Base-by-base conservation (phyloP, 2,888 invertebrate genomes). In the Strigamia transsilvanica region DNA sequence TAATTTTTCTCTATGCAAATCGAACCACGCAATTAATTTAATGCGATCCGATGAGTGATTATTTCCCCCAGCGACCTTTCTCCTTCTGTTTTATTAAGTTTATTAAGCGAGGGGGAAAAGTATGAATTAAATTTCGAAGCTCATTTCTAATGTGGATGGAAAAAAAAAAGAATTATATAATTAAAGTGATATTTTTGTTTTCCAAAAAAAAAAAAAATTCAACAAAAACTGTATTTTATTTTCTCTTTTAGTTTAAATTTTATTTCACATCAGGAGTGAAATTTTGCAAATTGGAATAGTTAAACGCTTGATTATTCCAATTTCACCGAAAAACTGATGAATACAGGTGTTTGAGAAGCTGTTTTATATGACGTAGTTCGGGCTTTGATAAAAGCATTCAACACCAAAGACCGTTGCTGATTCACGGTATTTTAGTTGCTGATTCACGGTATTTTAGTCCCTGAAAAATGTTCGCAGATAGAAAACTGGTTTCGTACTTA, bases 1-100 rank as follows among this genome's bases (percentile, higher is more conserved):
- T 32, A 66, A 66, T 66, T 73, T 73, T 73, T 73, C 73, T 73
- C 73, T 73, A 73, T 73, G 73, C 73, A 73, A 73, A 73, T 73
- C 73, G 13, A 73, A 32, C 73, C 27, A n/a, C 10, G 56, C 46
- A 46, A n/a, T 15, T 46, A 13, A 46, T 46, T 46, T 46, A 1
- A 7, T 46, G 46, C n/a, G 27, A 2, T 27, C 27, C 27, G 46
- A 46, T n/a, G 46, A 46, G n/a, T 46, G 46, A 46, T 4, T 46
- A 12, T n/a, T 46, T 15, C 46, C 46, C 15, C 4, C 10, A 7
- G 27, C 27, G 2, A 1, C 27, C 27, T 27, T 46, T 38, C 6
- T 38, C 38, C 46, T 46, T n/a, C 46, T 56, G 56, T n/a, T 56
- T 56, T 18, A 56, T 56, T 56, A 18, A 56, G 5, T 56, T 9